Percentiles rank a stretch among this genome's conserved stretches.
Conservation (phyloP, 1,140 invertebrate species). For the Drosophila carrolli region DNA sequence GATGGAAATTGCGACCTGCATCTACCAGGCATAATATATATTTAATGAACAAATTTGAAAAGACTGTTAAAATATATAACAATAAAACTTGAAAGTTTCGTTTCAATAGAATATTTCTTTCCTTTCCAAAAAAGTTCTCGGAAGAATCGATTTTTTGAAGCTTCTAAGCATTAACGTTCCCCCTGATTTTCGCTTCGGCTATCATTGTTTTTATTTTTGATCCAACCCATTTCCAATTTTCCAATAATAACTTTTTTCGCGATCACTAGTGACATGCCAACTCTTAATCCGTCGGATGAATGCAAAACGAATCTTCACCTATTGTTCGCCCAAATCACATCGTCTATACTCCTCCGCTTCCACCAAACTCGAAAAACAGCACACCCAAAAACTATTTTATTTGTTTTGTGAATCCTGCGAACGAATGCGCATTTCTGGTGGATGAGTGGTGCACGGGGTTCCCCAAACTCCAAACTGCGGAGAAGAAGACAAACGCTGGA, state of each 20-base stretch:
- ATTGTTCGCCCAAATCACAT: constrained; percentile 27
- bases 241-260: background rate
- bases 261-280: background rate
- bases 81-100: no score
- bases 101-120: no score
- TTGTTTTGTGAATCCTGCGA: constrained; percentile 76
- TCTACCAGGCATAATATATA: no score
- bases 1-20: no score
- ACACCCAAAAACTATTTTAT: constrained; percentile 57
- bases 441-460: background rate
- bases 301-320: background rate
- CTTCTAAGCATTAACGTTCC: no score
- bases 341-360: constrained; percentile 8
- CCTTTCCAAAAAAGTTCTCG: no score
- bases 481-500: constrained; percentile 29
- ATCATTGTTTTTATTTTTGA: background rate
- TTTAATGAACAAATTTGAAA: no score
- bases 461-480: background rate
- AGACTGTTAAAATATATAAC: no score
- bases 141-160: no score
- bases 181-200: no score
- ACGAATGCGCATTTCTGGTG: constrained; percentile 52
- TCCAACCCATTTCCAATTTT: background rate
- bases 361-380: constrained; percentile 10
- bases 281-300: background rate